Conservation (phyloP, 1,140 invertebrate species). For the Calliphora vicina region DNA sequence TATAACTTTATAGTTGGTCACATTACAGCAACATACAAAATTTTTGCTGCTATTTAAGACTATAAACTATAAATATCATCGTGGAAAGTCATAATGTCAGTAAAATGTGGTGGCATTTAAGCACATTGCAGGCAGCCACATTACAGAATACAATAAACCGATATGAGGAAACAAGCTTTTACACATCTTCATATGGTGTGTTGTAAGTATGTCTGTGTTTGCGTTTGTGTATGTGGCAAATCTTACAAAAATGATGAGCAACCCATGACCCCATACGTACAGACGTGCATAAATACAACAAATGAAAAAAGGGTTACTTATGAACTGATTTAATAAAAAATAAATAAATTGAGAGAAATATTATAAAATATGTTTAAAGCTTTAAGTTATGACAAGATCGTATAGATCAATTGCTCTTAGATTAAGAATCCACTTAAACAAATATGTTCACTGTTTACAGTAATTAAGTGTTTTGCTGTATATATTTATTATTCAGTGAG, state of each 20-base stretch:
- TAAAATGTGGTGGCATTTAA: conserved; percentile 19
- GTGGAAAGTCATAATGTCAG: conserved; percentile 34
- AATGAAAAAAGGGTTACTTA: not conserved
- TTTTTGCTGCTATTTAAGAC: not conserved
- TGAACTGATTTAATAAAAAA: not conserved
- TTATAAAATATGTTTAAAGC: too few relatives aligned
- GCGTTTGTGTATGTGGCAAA: not conserved
- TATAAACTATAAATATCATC: conserved; percentile 33
- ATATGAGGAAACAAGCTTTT: conserved; percentile 15
- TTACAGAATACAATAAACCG: conserved; percentile 30
- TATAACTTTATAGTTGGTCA: not conserved
- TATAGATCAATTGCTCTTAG: too few relatives aligned
- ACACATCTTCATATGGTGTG: not conserved
- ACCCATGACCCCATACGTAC: not conserved
- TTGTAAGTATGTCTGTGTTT: not conserved
- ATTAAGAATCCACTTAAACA: too few relatives aligned
- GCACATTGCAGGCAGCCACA: conserved; percentile 28
- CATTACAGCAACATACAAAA: not conserved
- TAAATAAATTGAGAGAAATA: not conserved
- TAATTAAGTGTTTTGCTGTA: too few relatives aligned
- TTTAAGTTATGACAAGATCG: too few relatives aligned
- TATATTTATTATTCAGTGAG: too few relatives aligned
- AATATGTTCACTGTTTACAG: too few relatives aligned
- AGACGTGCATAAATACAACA: not conserved
- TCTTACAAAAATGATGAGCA: not conserved